Evolutionary conservation across 1,140 invertebrate species (phyloP), one percentile per base, ranked within the genome.

Genomic region (Bombus waltoni): DNA sequence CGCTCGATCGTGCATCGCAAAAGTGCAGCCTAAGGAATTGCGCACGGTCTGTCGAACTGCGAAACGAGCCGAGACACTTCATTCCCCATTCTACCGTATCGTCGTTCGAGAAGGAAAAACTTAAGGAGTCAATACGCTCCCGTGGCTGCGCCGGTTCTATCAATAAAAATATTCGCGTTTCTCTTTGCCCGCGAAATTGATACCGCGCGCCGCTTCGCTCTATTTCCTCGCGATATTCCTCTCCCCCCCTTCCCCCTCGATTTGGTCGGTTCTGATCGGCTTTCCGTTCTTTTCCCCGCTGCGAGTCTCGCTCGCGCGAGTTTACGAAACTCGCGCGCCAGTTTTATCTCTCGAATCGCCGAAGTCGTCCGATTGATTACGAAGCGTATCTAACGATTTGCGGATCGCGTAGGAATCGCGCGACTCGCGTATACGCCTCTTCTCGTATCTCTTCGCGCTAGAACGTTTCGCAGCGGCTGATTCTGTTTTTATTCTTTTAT

Each of bases 11-110:
- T 72, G 62, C 70, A 89, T 85, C 81, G 8, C n/a, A 38, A 66
- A 86, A 83, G 86, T 81, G 80, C 72, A 74, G 79, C 68, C 68
- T 71, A 81, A 83, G 76, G 75, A 74, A 90, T 91, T 81, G 72
- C 47, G 44, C 83, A 83, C 83, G 85, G 85, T 88, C 82, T 85
- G 88, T 83, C 84, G 89, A 89, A 88, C 81, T 80, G 86, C 83
- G 72, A 91, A 91, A 89, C 86, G 83, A 85, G 53, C 66, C 78
- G 65, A 80, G 87, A 82, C 87, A 76, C 77, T 76, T 74, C 47
- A 57, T 85, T 74, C 70, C 76, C 71, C 47, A 38, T 66, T 77
- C 70, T 62, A 6, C 35, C 78, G 32, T 8, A 35, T 18, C 66
- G 44, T n/a, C 59, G 72, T 35, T 79, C n/a, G 47, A 40, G 70